Evolutionary conservation across 2,888 invertebrate species (phyloP).

Genomic region (Glaucopsyche alexis): DNA sequence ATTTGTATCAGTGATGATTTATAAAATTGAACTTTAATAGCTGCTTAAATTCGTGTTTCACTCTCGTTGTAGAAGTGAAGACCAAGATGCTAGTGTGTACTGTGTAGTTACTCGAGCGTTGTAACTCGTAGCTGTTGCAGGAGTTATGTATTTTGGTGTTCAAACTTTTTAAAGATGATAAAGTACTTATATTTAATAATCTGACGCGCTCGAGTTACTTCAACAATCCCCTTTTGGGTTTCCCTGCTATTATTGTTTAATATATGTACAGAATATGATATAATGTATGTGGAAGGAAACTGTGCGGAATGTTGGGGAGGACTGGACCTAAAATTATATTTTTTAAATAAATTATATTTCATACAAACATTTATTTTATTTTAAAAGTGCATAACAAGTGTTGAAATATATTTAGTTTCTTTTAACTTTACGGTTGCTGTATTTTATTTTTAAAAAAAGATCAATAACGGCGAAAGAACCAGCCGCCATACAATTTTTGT

Average conservation of each 20-base stretch:
- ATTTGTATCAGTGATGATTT: too few relatives aligned
- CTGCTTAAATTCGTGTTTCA: background rate
- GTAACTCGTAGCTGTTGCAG: background rate
- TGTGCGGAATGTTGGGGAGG: background rate
- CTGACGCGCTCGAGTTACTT: background rate
- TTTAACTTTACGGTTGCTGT: too few relatives aligned
- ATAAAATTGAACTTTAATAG: too few relatives aligned
- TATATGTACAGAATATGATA: background rate
- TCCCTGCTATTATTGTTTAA: background rate
- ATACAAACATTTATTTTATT: background rate
- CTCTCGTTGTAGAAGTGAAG: background rate
- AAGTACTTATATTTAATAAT: background rate
- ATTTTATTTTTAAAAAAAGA: too few relatives aligned
- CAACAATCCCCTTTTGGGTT: background rate
- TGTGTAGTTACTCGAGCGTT: background rate
- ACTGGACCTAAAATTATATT: conserved; percentile 16
- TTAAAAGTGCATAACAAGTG: background rate
- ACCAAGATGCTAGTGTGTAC: background rate
- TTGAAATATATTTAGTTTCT: background rate
- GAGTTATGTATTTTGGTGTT: background rate
- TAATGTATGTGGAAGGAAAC: background rate
- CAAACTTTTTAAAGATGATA: too few relatives aligned
- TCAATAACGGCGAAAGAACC: too few relatives aligned
- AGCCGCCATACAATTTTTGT: too few relatives aligned
- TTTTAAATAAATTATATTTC: conserved; percentile 23